phyloP scores from a whole-genome alignment of 2,113 vertebrate genomes.

The Cyprinodon brontotheroides region DNA sequence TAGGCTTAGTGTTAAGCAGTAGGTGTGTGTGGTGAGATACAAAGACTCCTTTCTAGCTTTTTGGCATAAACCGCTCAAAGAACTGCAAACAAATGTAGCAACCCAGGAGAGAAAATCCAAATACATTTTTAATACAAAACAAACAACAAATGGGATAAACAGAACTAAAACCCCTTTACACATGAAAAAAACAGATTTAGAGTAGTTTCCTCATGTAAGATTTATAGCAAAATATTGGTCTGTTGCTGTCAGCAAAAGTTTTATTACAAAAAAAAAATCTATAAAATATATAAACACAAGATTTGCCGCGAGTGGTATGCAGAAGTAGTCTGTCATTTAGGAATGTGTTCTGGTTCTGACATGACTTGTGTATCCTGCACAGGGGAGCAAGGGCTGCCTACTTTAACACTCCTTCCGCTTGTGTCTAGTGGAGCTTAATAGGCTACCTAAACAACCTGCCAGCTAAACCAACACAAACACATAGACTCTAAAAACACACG shows the following conservation, averaged over 20 bases:
- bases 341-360: slow-evolving; percentile 64
- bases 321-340: slow-evolving; percentile 54
- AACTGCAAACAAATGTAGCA: slow-evolving; percentile 42
- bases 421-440: slow-evolving; percentile 33
- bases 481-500: slow-evolving; percentile 3
- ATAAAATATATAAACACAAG: slow-evolving; percentile 6
- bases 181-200: slow-evolving; percentile 18
- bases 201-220: slow-evolving; percentile 20
- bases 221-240: slow-evolving; percentile 23
- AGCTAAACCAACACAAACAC: slow-evolving; percentile 67
- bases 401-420: slow-evolving; percentile 59
- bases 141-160: slow-evolving; percentile 39
- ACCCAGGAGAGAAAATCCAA: slow-evolving; percentile 30
- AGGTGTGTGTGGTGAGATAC: slow-evolving; percentile 60
- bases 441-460: slow-evolving; percentile 60
- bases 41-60: slow-evolving; percentile 73
- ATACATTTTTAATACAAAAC: slow-evolving; percentile 18
- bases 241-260: slow-evolving; percentile 57
- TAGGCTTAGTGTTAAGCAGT: slow-evolving; percentile 34
- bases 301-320: slow-evolving; percentile 34
- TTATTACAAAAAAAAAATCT: slow-evolving; percentile 25
- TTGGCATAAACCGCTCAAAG: slow-evolving; percentile 45
- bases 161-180: not conserved
- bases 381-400: slow-evolving; percentile 42
- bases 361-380: slow-evolving; percentile 45